phyloP scores from a whole-genome alignment of 2,113 vertebrate species.

The Halichoerus grypus region DNA sequence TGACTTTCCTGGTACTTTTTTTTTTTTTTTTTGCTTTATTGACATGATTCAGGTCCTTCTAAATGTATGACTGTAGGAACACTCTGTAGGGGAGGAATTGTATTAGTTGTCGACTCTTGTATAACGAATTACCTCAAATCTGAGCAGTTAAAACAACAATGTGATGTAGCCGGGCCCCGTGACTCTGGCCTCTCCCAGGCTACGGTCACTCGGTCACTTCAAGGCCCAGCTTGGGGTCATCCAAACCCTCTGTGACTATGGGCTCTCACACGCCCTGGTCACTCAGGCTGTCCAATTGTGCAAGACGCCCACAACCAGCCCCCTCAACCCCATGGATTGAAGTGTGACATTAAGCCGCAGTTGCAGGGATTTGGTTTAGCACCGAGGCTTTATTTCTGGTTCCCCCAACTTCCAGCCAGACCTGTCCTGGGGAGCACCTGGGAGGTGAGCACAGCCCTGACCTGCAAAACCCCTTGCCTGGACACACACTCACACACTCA shows the following conservation, averaged over 20 bases:
- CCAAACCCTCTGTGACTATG: background rate
- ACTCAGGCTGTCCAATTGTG: background rate
- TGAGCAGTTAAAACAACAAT: background rate
- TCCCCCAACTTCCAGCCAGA: background rate
- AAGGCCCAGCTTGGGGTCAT: background rate
- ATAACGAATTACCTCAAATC: too few species aligned
- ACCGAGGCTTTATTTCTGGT: background rate
- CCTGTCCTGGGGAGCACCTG: background rate
- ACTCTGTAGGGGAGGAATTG: background rate
- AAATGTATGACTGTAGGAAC: background rate
- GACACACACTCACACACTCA: background rate
- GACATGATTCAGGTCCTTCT: background rate
- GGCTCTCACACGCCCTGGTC: background rate
- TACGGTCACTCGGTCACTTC: background rate
- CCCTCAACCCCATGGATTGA: background rate
- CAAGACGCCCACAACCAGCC: background rate
- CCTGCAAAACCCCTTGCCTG: background rate
- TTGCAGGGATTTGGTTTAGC: background rate
- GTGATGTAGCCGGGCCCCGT: background rate
- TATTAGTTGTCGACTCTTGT: background rate
- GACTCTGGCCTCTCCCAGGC: background rate
- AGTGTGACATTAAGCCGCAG: background rate
- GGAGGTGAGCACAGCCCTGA: background rate
- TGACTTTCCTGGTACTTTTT: background rate
- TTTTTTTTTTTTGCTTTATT: background rate